A percentile compares a stretch with the other conserved stretches of the same genome.
Conservation (phyloP, 2,113 vertebrate species). For the Malurus melanocephalus region DNA sequence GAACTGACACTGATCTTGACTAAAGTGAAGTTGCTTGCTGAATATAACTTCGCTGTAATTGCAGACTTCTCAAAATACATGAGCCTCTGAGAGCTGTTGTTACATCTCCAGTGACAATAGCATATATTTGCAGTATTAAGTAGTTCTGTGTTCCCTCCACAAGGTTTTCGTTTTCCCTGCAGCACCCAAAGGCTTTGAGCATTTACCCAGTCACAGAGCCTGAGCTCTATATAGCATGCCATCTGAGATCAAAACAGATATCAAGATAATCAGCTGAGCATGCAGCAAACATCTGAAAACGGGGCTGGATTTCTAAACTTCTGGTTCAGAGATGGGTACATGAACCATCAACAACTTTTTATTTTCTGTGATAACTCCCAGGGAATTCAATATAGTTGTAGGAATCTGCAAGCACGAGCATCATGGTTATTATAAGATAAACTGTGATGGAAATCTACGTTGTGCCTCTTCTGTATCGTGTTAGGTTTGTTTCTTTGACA, state of each 20-base stretch:
- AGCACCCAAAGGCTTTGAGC: neutral
- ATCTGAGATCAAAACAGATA: neutral
- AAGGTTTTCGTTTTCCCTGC: neutral
- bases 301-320: neutral
- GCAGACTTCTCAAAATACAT: neutral
- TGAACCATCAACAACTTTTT: neutral
- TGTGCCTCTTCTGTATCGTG: neutral
- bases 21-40: neutral
- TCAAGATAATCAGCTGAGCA: neutral
- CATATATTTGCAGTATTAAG: neutral
- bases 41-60: neutral
- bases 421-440: neutral
- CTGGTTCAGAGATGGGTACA: neutral
- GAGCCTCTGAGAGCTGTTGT: neutral
- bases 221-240: neutral
- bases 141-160: neutral
- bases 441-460: neutral
- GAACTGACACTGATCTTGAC: neutral
- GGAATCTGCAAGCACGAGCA: neutral
- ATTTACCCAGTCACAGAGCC: neutral
- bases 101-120: neutral
- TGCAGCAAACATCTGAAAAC: neutral
- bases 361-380: neutral
- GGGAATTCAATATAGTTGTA: neutral
- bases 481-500: neutral